Conservation (phyloP, 2,113 vertebrate genomes). For the Rhynchopsitta pachyrhyncha region DNA sequence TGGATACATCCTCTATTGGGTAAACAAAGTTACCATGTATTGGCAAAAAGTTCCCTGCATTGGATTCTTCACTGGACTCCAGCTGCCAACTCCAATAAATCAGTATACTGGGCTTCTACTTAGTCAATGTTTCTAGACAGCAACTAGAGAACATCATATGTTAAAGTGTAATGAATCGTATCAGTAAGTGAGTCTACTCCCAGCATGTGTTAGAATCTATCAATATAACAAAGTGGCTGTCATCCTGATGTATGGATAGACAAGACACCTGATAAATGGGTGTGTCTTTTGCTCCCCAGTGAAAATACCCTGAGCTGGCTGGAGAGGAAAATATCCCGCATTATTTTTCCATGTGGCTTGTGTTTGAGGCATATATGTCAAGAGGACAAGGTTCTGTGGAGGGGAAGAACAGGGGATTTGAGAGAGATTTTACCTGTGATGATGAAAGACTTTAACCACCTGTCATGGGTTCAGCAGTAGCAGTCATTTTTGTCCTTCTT, state of each 20-base stretch:
- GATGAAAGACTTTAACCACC: neutral
- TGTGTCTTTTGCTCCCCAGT: neutral
- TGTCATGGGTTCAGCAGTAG: too few relatives aligned
- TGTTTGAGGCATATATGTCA: neutral
- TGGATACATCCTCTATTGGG: slow-evolving; percentile 1
- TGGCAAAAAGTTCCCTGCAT: slow-evolving; percentile 49
- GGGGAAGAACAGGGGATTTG: neutral
- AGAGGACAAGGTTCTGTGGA: neutral
- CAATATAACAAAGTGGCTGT: slow-evolving; percentile 21
- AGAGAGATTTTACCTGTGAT: neutral
- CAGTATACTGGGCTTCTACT: slow-evolving; percentile 6
- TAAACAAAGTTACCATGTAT: slow-evolving; percentile 58
- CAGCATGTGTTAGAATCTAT: neutral
- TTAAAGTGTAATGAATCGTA: slow-evolving; percentile 49
- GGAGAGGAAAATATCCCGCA: neutral
- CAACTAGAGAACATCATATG: neutral
- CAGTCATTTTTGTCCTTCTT: too few relatives aligned
- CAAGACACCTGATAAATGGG: neutral
- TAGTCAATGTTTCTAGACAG: slow-evolving; percentile 29
- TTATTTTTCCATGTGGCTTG: neutral
- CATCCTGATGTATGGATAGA: neutral
- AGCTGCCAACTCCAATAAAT: slow-evolving; percentile 54
- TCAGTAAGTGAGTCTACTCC: slow-evolving; percentile 31
- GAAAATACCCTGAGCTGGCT: neutral
- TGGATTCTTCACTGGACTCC: slow-evolving; percentile 21